A percentile compares a stretch with the other conserved stretches of the same genome.
phyloP scores from a whole-genome alignment of 2,888 invertebrate genomes.

The Latrodectus hesperus region DNA sequence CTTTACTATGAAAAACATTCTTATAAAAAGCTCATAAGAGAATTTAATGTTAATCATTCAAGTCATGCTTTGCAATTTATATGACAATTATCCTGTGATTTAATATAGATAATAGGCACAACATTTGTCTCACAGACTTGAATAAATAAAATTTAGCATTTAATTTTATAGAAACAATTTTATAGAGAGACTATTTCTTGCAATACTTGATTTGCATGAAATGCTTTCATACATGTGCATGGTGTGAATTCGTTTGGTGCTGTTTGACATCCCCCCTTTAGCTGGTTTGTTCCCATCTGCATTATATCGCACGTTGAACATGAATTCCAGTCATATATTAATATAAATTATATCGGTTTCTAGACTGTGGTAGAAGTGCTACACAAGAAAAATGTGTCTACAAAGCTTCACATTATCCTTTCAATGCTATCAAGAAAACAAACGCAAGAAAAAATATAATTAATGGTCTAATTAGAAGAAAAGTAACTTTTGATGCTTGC shows the following conservation, averaged over 20 bases:
- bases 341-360: conserved; percentile 35
- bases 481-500: conserved; percentile 29
- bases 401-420: neutral
- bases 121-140: no score
- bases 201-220: neutral
- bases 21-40: no score
- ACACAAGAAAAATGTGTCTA: neutral
- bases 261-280: conserved; percentile 22
- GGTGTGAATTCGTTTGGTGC: conserved; percentile 41
- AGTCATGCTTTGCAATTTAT: no score
- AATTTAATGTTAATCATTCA: no score
- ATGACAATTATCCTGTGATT: no score
- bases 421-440: neutral
- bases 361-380: conserved; percentile 11
- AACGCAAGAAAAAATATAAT: conserved; percentile 24
- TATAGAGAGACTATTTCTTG: neutral
- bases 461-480: conserved; percentile 27
- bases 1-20: no score
- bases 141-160: no score
- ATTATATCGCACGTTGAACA: neutral
- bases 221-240: conserved; percentile 9
- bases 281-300: conserved; percentile 24
- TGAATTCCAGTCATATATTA: neutral
- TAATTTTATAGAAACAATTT: no score
- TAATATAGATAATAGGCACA: no score